Conservation (phyloP, 1,140 invertebrate species). For the Trissolcus basalis region DNA sequence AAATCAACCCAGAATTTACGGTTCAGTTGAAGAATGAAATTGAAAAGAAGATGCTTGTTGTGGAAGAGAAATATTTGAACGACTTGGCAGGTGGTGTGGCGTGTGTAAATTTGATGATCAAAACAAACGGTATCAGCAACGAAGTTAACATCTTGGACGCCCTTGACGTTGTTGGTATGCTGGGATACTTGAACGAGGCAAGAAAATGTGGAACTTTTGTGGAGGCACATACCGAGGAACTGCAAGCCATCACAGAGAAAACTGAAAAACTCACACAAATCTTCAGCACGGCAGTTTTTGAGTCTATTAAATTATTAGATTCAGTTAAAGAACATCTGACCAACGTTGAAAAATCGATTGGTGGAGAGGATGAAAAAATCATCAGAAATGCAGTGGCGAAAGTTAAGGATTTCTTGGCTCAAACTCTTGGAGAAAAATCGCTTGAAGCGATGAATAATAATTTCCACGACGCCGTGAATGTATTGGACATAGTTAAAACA, state of each 20-base stretch:
- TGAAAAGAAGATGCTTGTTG: not conserved
- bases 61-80: not conserved
- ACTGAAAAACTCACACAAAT: not conserved
- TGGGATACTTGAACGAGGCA: conserved; percentile 20
- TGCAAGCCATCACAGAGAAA: not conserved
- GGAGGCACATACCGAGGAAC: not conserved
- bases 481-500: not conserved
- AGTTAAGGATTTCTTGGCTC: not conserved
- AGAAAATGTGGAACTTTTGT: conserved; percentile 6
- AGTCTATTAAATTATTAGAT: not conserved
- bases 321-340: conserved; percentile 4
- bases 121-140: not conserved
- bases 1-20: conserved; percentile 2
- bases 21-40: not conserved
- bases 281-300: not conserved
- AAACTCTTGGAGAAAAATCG: not conserved
- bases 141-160: not conserved
- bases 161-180: not conserved
- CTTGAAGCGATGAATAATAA: not conserved
- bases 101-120: conserved; percentile 1
- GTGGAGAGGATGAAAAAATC: not conserved
- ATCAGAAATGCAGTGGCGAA: not conserved
- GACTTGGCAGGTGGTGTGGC: conserved; percentile 2
- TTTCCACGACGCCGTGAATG: not conserved
- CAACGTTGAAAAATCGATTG: not conserved